Evolutionary conservation across 2,888 invertebrate genomes (phyloP), one percentile per base, ranked within the genome.

Genomic region (Cryptocephalus moraei): DNA sequence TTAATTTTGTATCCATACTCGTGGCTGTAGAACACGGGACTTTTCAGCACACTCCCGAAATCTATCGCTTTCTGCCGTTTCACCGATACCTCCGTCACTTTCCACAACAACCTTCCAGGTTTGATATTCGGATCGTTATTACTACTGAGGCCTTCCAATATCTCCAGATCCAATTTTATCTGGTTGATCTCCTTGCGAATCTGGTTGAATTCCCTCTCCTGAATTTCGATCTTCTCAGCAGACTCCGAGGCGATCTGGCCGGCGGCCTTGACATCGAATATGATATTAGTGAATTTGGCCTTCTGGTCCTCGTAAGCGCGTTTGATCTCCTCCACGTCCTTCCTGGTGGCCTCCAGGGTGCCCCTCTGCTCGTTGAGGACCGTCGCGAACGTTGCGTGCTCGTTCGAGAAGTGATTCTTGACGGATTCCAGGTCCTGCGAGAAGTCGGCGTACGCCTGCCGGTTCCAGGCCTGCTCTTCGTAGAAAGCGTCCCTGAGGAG

Each of bases 1-100:
- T 84, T 77, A 13, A 87, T 63, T 3, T 81, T 81, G 65, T 87
- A 87, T n/a, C 87, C 86, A 56, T 81, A 85, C 50, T 79, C 79
- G 59, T 78, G 79, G 38, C 82, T 81, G 38, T 79, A 76, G 64
- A 87, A 86, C 51, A 80, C 69, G 0, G 84, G 80, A 58, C 86
- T 85, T 52, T 77, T 78, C 1, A 85, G 61, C 0, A 80, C 75
- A 0, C 76, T 72, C 51, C 81, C 80, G 41, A 75, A 79, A 39
- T 80, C 79, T 56, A 80, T 83, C 0, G 86, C 81, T 13, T 80
- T 80, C 44, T 77, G 78, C 72, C 87, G 76, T 53, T 84, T 80
- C 9, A 76, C 71, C 0, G 75, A 67, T 59, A 81, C 84, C 52
- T 81, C 75, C 49, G 79, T 78, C 58, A 87, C 81, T 56, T 81